These are phyloP conservation scores for Drosophila nigromelanica DNA, from an alignment of 1,140 invertebrate species.

Conservation along the genomic window DNA sequence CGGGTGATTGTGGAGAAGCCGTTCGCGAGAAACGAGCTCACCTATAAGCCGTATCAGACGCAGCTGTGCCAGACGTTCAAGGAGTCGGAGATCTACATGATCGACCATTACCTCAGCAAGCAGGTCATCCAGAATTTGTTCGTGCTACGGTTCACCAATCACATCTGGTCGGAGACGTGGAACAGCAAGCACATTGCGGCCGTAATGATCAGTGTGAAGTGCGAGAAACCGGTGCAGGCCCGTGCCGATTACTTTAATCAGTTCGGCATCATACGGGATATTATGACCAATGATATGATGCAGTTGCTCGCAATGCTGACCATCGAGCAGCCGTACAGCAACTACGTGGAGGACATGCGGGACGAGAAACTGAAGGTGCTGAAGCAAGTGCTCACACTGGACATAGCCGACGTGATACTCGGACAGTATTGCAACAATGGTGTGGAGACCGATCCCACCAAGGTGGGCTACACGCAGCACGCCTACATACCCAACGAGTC, in stretches of 20 bases:
- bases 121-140: slow-evolving; percentile 56
- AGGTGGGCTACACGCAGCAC: slow-evolving; percentile 64
- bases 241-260: slow-evolving; percentile 59
- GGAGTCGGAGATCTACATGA: slow-evolving; percentile 69
- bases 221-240: slow-evolving; percentile 38
- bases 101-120: slow-evolving; percentile 60
- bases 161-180: slow-evolving; percentile 58
- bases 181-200: slow-evolving; percentile 54
- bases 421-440: slow-evolving; percentile 64
- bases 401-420: slow-evolving; percentile 52
- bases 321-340: slow-evolving; percentile 61
- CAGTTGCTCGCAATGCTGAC: slow-evolving; percentile 54
- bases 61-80: slow-evolving; percentile 56
- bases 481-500: slow-evolving; percentile 62
- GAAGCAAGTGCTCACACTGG: slow-evolving; percentile 39
- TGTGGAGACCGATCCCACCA: slow-evolving; percentile 47
- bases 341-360: slow-evolving; percentile 51
- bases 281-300: slow-evolving; percentile 71
- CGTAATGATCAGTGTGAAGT: slow-evolving; percentile 66
- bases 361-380: slow-evolving; percentile 53
- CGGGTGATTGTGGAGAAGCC: slow-evolving; percentile 64
- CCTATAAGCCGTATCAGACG: slow-evolving; percentile 46
- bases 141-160: slow-evolving; percentile 56
- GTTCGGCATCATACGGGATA: slow-evolving; percentile 61
- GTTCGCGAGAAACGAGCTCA: slow-evolving; percentile 53